Evolutionary conservation across 2,888 invertebrate genomes (phyloP).

Genomic region (Hydroisotoma schaefferi): DNA sequence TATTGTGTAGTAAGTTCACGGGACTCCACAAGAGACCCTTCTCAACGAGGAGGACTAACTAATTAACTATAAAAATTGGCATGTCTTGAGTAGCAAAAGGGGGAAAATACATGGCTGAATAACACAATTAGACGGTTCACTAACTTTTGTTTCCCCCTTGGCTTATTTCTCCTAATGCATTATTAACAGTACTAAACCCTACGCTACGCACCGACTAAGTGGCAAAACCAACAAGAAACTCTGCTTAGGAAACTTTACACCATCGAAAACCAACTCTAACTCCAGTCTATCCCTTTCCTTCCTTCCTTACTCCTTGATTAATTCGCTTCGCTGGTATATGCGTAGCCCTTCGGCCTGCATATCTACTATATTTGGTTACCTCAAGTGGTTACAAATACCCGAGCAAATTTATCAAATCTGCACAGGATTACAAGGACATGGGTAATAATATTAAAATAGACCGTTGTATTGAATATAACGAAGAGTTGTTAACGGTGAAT

Average conservation of each 20-base stretch:
- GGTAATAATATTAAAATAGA: background rate
- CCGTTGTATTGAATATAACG: no score
- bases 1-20: no score
- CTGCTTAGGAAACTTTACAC: background rate
- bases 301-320: no score
- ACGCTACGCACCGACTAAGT: background rate
- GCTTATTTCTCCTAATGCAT: constrained; percentile 16
- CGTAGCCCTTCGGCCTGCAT: no score
- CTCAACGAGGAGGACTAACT: constrained; percentile 32
- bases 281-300: no score
- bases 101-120: constrained; percentile 39
- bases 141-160: constrained; percentile 31
- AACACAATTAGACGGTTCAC: constrained; percentile 43
- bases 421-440: constrained; percentile 2
- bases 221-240: background rate
- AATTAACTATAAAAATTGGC: constrained; percentile 40
- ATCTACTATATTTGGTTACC: no score
- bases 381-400: constrained; percentile 1
- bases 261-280: background rate
- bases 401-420: constrained; percentile 8
- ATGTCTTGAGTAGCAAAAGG: constrained; percentile 32
- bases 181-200: constrained; percentile 12
- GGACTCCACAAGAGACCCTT: no score
- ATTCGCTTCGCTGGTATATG: no score
- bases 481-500: no score